phyloP scores from a whole-genome alignment of 92 coral and sea anemone genomes.

The Parazoanthus swiftii region DNA sequence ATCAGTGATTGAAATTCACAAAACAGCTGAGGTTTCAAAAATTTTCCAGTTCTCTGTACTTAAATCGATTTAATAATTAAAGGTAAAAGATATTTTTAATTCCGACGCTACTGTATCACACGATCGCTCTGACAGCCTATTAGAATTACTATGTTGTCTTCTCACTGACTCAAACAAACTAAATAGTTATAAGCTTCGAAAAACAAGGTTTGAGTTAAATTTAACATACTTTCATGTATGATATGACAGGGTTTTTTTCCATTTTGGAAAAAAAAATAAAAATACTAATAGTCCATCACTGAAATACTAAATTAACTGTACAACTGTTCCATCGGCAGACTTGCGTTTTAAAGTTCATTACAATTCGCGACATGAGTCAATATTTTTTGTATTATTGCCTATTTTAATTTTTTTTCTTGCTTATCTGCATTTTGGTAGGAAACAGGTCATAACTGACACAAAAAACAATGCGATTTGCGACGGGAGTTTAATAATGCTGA shows the following conservation, averaged over 20 bases:
- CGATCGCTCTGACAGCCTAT: not conserved
- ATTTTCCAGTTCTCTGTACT: not conserved
- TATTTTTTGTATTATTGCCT: too few relatives aligned
- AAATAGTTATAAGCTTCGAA: not conserved
- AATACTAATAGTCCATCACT: too few relatives aligned
- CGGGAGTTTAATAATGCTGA: not conserved
- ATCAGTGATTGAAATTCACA: not conserved
- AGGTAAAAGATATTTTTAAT: not conserved
- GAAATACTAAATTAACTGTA: too few relatives aligned
- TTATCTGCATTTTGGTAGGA: not conserved
- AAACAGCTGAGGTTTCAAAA: not conserved
- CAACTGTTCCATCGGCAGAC: not conserved
- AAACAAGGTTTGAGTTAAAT: not conserved
- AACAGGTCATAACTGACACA: not conserved
- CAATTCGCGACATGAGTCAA: not conserved
- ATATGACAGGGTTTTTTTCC: too few relatives aligned
- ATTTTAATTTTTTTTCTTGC: not conserved
- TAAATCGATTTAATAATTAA: too few relatives aligned
- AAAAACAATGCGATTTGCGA: not conserved
- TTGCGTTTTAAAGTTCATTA: not conserved
- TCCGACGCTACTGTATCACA: not conserved
- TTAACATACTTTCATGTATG: not conserved
- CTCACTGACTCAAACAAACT: too few relatives aligned
- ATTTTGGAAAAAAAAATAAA: too few relatives aligned
- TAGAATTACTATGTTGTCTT: too few relatives aligned